A percentile compares a stretch with the other conserved stretches of the same genome.
These are phyloP conservation scores for Dryoscopus gambensis DNA, from an alignment of 2,113 vertebrate species.

Conservation along the genomic window DNA sequence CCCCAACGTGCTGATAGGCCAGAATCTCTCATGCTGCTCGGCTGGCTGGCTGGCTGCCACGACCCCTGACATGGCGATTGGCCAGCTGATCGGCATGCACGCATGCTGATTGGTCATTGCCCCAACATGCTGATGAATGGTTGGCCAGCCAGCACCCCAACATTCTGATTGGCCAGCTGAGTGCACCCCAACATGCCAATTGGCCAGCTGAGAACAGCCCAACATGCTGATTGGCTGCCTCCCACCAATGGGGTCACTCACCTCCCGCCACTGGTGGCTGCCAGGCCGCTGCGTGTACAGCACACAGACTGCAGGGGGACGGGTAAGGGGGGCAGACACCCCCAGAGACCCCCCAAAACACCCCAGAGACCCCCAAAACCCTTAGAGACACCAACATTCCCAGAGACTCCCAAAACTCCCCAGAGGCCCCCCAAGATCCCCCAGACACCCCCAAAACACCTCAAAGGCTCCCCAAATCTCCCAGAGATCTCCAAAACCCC, in stretches of 20 bases:
- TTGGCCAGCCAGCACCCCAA: not conserved
- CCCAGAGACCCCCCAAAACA: not conserved
- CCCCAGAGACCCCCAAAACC: not conserved
- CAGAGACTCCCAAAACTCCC: not conserved
- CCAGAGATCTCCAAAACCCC: not conserved
- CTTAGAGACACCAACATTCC: not conserved
- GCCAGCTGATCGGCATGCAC: not conserved
- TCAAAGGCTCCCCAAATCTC: not conserved
- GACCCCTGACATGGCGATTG: not conserved
- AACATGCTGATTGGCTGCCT: not conserved
- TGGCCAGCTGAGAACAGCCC: not conserved
- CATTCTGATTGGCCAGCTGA: not conserved
- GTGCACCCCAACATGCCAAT: no score
- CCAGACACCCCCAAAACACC: not conserved
- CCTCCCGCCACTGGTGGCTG: slow-evolving; percentile 92
- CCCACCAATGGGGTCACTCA: not conserved
- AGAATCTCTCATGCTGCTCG: not conserved
- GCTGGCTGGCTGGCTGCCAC: not conserved
- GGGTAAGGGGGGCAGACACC: no score
- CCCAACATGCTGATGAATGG: not conserved
- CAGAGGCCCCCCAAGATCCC: not conserved
- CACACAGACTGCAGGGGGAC: slow-evolving; percentile 81
- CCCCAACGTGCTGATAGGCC: not conserved
- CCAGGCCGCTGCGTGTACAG: slow-evolving; percentile 90
- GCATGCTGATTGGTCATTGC: not conserved